A percentile compares a stretch with the other conserved stretches of the same genome.
phyloP scores from a whole-genome alignment of 2,113 vertebrate species.

The Protobothrops flavoviridis region DNA sequence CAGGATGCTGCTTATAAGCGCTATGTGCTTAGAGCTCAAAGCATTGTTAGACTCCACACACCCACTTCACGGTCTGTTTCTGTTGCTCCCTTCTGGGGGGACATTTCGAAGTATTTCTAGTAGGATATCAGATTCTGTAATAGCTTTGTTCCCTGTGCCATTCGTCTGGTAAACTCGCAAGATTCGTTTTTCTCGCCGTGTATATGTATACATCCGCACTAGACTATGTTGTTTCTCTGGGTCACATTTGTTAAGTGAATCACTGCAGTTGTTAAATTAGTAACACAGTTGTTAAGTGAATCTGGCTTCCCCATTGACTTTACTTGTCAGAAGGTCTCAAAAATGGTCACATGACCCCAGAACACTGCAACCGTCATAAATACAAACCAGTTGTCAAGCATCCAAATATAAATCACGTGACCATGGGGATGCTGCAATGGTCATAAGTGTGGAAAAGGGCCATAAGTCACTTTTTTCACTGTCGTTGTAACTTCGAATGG shows the following conservation, averaged over 20 bases:
- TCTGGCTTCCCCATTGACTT: background rate
- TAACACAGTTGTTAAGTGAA: background rate
- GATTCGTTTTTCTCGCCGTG: too few species aligned
- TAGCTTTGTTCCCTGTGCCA: too few species aligned
- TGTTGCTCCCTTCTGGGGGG: too few species aligned
- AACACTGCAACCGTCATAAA: background rate
- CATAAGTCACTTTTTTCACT: background rate
- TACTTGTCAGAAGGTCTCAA: background rate
- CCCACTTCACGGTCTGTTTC: too few species aligned
- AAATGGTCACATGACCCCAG: background rate
- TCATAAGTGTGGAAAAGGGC: background rate
- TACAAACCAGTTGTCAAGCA: background rate
- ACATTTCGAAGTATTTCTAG: too few species aligned
- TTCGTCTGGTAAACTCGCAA: too few species aligned
- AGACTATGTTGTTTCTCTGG: too few species aligned
- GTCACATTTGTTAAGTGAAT: background rate
- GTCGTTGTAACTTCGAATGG: accelerated
- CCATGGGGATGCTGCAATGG: background rate
- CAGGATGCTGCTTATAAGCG: too few species aligned
- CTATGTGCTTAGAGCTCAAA: too few species aligned
- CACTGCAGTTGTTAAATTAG: background rate
- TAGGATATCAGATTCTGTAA: too few species aligned
- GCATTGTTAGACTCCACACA: too few species aligned
- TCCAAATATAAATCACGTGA: background rate
- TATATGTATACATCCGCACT: too few species aligned